Percentiles rank a stretch among this genome's conserved stretches.
These are phyloP conservation scores for Ferdinandea cuprea DNA, from an alignment of 2,888 invertebrate genomes.

Conservation along the genomic window DNA sequence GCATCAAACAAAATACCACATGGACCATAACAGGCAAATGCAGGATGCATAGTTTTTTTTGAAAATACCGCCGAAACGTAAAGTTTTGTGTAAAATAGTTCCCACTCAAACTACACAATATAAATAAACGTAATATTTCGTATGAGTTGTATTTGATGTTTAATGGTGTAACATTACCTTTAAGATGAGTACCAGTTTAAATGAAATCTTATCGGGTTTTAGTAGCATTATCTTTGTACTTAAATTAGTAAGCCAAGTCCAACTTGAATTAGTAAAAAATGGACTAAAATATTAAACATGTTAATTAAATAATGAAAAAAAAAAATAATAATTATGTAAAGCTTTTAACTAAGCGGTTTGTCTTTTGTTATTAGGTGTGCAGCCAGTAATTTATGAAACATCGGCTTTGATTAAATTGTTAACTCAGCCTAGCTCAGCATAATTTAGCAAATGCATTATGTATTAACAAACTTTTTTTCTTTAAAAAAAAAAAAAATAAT, in stretches of 20 bases:
- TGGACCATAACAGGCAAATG: too few species aligned
- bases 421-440: constrained; percentile 50
- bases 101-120: too few species aligned
- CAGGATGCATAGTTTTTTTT: too few species aligned
- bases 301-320: constrained; percentile 6
- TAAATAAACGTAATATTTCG: too few species aligned
- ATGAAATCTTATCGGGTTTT: not conserved
- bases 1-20: too few species aligned
- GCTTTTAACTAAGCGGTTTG: constrained; percentile 24
- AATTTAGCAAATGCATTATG: constrained; percentile 30
- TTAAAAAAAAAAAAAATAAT: too few species aligned
- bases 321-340: constrained; percentile 2
- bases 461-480: too few species aligned
- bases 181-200: not conserved
- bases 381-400: constrained; percentile 51
- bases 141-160: too few species aligned
- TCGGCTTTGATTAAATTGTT: constrained; percentile 36
- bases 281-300: constrained; percentile 11
- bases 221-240: not conserved
- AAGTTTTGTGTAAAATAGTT: too few species aligned
- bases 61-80: too few species aligned
- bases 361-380: constrained; percentile 26
- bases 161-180: too few species aligned
- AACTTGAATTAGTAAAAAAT: constrained; percentile 26
- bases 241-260: constrained; percentile 22